These are phyloP conservation scores for Austrolebias charrua DNA, from an alignment of 2,797 vertebrate genomes.

Conservation along the genomic window DNA sequence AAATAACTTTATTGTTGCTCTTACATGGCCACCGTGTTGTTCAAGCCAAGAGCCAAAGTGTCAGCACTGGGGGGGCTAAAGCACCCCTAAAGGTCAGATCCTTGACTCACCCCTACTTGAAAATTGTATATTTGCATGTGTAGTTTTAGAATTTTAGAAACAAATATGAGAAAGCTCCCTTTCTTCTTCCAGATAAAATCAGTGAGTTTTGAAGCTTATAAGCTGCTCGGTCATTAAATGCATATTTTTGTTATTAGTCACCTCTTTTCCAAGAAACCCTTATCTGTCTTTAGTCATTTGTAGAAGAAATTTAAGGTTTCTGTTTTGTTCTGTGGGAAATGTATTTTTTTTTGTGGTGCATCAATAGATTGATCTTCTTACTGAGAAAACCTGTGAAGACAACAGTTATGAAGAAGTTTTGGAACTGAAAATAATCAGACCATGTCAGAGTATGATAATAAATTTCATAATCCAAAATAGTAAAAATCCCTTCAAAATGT, in stretches of 20 bases:
- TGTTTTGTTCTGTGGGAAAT: not conserved
- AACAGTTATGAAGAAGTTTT: not conserved
- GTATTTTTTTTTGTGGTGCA: not conserved
- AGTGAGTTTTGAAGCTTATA: not conserved
- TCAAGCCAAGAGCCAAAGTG: too few relatives aligned
- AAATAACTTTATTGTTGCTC: too few relatives aligned
- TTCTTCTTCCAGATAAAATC: not conserved
- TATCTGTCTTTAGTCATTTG: not conserved
- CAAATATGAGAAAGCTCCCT: not conserved
- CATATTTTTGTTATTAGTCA: constrained; percentile 19
- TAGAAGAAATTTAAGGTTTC: not conserved
- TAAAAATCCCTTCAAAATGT: too few relatives aligned
- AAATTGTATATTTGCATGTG: not conserved
- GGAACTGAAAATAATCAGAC: not conserved
- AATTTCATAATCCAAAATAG: too few relatives aligned
- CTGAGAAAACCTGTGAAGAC: constrained; percentile 2
- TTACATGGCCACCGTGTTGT: too few relatives aligned
- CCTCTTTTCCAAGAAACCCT: not conserved
- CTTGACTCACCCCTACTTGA: too few relatives aligned
- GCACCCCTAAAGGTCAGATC: too few relatives aligned
- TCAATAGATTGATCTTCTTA: not conserved
- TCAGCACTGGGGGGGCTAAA: too few relatives aligned
- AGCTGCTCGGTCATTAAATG: constrained; percentile 24
- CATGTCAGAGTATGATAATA: too few relatives aligned
- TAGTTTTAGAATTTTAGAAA: not conserved